These are phyloP conservation scores for Acrocephalus kingi DNA, from an alignment of 2,113 vertebrate species.

Conservation along the genomic window DNA sequence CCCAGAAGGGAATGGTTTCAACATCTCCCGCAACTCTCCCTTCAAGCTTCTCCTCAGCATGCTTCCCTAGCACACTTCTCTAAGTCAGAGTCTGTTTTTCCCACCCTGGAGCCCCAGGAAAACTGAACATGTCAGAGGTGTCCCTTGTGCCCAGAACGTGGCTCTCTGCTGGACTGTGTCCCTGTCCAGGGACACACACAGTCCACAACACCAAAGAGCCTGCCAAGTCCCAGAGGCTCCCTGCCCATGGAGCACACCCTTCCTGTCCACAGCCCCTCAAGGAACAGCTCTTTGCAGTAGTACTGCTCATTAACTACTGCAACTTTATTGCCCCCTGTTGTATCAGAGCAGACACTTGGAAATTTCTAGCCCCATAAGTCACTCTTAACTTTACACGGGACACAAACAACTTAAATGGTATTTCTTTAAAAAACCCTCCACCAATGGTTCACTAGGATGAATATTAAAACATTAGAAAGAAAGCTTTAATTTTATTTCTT, in stretches of 20 bases:
- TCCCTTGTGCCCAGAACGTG: not conserved
- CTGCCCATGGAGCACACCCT: not conserved
- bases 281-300: not conserved
- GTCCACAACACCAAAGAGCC: not conserved
- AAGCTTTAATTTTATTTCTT: not conserved
- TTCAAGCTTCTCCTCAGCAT: not conserved
- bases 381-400: not conserved
- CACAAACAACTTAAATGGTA: not conserved
- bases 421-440: not conserved
- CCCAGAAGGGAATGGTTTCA: not conserved
- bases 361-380: not conserved
- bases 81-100: not conserved
- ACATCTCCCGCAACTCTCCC: not conserved
- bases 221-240: not conserved
- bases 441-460: not conserved
- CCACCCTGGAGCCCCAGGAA: not conserved
- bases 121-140: not conserved
- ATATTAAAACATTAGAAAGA: not conserved
- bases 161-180: not conserved
- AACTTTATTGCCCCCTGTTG: not conserved
- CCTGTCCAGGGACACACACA: not conserved
- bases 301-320: not conserved
- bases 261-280: not conserved
- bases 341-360: not conserved
- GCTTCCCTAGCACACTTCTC: not conserved